Percentiles rank a stretch among this genome's conserved stretches.
Evolutionary conservation across 1,140 invertebrate species (phyloP).

Genomic region (Chironomus striatipennis): DNA sequence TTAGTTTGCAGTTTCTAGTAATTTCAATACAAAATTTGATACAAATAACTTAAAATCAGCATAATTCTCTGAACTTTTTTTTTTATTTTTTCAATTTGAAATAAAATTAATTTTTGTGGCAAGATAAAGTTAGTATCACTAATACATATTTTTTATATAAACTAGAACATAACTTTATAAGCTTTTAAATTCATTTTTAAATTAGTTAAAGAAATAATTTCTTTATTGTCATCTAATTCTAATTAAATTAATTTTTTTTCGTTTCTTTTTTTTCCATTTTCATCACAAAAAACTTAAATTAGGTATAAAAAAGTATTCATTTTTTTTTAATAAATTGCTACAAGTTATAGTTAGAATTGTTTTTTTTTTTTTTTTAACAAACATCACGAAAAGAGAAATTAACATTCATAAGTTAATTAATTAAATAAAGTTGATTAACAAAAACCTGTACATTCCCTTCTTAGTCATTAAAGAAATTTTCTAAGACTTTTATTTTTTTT

Average conservation of each 20-base stretch:
- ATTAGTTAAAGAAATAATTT: background rate
- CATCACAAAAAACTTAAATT: background rate
- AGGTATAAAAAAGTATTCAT: background rate
- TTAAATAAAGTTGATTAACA: background rate
- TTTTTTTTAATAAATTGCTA: slow-evolving; percentile 1
- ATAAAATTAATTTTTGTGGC: too few relatives aligned
- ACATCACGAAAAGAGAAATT: background rate
- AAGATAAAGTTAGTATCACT: too few relatives aligned
- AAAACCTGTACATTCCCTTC: slow-evolving; percentile 1
- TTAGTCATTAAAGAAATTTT: background rate
- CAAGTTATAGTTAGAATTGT: slow-evolving; percentile 1
- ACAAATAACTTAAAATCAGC: background rate
- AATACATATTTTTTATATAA: too few relatives aligned
- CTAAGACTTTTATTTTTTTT: too few relatives aligned
- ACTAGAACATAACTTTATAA: background rate
- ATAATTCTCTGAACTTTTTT: background rate
- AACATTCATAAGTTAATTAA: background rate
- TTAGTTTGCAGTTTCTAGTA: background rate
- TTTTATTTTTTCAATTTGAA: background rate
- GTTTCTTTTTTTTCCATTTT: background rate
- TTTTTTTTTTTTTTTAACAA: background rate
- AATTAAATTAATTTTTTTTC: background rate
- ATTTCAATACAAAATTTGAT: background rate
- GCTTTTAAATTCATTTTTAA: background rate
- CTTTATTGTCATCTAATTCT: slow-evolving; percentile 13